Conservation (phyloP, 2,113 vertebrate species). For the Engraulis encrasicolus region DNA sequence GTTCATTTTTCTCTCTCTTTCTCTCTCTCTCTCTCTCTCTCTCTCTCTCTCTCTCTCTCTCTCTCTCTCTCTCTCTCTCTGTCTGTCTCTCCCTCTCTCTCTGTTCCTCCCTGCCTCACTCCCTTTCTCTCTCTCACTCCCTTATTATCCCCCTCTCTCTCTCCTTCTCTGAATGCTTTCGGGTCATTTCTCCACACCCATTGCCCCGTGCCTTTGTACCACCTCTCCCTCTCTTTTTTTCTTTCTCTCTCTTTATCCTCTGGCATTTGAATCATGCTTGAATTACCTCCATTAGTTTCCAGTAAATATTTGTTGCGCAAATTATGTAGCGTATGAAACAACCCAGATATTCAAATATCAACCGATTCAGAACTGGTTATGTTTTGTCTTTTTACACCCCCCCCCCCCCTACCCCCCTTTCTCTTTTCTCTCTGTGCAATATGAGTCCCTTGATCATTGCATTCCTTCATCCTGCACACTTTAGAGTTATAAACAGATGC, state of each 20-base stretch:
- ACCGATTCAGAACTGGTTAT: slow-evolving; percentile 9
- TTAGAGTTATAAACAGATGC: slow-evolving; percentile 49
- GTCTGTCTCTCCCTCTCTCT: too few relatives aligned
- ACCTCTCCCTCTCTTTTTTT: slow-evolving; percentile 51
- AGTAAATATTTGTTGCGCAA: slow-evolving; percentile 23
- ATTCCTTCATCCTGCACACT: slow-evolving; percentile 27
- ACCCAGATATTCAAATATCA: neutral
- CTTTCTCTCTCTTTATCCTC: slow-evolving; percentile 22
- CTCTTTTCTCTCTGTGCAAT: slow-evolving; percentile 41
- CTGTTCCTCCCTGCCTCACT: too few relatives aligned
- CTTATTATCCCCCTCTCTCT: too few relatives aligned
- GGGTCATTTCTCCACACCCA: slow-evolving; percentile 8
- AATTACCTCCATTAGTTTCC: neutral
- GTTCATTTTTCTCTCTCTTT: too few relatives aligned
- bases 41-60: too few relatives aligned
- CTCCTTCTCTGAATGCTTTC: too few relatives aligned
- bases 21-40: too few relatives aligned
- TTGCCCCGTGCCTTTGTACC: slow-evolving; percentile 47
- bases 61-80: too few relatives aligned
- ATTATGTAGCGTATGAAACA: neutral
- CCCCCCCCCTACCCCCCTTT: too few relatives aligned
- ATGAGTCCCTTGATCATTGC: slow-evolving; percentile 45
- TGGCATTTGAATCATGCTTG: neutral
- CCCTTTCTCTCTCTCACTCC: too few relatives aligned
- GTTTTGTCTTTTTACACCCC: slow-evolving; percentile 44